Percentiles rank a stretch among this genome's conserved stretches.
These are phyloP conservation scores for Onychomys leucogaster DNA, from an alignment of 2,797 vertebrate species.

Conservation along the genomic window DNA sequence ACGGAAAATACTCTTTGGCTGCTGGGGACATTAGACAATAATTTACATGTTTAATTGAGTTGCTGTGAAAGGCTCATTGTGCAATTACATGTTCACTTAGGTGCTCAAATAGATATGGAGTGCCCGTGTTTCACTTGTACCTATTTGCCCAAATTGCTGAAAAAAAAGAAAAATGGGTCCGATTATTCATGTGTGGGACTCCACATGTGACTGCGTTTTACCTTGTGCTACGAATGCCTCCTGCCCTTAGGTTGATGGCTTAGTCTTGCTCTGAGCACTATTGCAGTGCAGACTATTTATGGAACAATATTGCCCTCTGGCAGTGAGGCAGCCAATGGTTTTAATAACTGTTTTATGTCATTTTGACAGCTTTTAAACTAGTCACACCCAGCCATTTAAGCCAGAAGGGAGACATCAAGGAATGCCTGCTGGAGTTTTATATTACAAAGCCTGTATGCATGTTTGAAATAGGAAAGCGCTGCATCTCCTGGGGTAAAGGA, in stretches of 20 bases:
- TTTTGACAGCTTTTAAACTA: conserved; percentile 87
- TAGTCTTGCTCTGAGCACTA: conserved; percentile 73
- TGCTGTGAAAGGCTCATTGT: conserved; percentile 62
- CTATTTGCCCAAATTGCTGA: conserved; percentile 72
- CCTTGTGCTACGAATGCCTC: conserved; percentile 76
- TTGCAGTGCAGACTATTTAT: conserved; percentile 79
- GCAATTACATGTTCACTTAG: conserved; percentile 70
- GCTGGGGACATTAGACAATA: conserved; percentile 66
- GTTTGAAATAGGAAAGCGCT: conserved; percentile 79
- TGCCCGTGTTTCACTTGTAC: conserved; percentile 70
- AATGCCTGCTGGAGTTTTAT: conserved; percentile 82
- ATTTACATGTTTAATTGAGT: conserved; percentile 81
- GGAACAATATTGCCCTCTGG: conserved; percentile 87
- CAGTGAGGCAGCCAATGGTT: conserved; percentile 82
- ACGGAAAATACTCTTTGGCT: conserved; percentile 58
- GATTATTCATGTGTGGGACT: conserved; percentile 69
- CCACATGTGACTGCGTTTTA: conserved; percentile 72
- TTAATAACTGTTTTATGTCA: conserved; percentile 87
- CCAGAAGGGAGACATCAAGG: conserved; percentile 84
- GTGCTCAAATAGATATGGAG: conserved; percentile 62
- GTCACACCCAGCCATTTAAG: conserved; percentile 85
- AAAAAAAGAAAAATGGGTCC: conserved; percentile 74
- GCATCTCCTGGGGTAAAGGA: conserved; percentile 75
- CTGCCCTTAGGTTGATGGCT: conserved; percentile 74
- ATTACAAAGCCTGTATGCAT: conserved; percentile 74